Evolutionary conservation across 37 sponge, comb jelly and placozoan species (phyloP).

Genomic region (Ianthella basta): DNA sequence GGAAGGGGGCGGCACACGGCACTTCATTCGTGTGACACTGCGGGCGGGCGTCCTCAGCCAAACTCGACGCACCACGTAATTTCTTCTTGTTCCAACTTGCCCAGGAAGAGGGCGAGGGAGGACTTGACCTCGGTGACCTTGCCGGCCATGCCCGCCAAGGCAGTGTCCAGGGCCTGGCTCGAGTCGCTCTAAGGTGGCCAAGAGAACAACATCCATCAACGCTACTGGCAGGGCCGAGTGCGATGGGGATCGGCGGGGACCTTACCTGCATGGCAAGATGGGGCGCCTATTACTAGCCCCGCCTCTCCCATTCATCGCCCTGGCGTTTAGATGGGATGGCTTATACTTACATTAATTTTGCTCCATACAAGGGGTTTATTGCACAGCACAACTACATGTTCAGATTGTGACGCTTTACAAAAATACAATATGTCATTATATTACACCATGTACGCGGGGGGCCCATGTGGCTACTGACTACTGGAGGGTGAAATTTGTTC

Average conservation of each 20-base stretch:
- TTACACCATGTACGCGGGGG: background rate
- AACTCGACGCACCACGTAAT: constrained; percentile 50
- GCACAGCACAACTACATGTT: background rate
- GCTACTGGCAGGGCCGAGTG: no score
- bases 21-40: background rate
- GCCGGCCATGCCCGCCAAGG: constrained; percentile 39
- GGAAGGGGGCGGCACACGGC: background rate
- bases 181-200: constrained; percentile 23
- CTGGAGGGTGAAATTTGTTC: no score
- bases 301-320: no score
- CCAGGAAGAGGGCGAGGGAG: constrained; percentile 52
- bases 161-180: constrained; percentile 39
- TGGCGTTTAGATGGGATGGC: no score
- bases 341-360: no score
- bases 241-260: no score
- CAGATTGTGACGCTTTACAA: background rate
- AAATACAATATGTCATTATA: background rate
- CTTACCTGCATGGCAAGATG: no score
- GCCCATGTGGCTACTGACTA: no score
- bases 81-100: constrained; percentile 66
- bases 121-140: constrained; percentile 70
- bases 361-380: no score
- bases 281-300: no score
- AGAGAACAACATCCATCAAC: background rate
- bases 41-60: background rate